Evolutionary conservation across 2,888 invertebrate species (phyloP).

Genomic region (Crepidodera aurea): DNA sequence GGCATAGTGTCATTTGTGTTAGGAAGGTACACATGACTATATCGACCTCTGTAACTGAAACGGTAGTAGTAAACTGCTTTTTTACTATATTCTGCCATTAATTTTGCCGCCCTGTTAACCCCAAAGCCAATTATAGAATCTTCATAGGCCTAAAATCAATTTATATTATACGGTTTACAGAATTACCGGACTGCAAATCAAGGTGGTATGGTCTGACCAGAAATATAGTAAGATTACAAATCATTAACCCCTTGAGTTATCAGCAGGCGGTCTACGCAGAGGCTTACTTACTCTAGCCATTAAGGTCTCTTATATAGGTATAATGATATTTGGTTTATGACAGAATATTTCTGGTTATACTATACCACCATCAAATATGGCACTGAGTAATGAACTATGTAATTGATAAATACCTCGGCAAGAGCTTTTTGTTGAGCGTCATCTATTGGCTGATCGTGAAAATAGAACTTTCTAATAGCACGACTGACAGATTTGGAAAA

Average conservation of each 20-base stretch:
- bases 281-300: too few species aligned
- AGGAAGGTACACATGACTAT: conserved; percentile 66
- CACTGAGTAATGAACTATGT: too few species aligned
- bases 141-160: background rate
- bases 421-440: conserved; percentile 57
- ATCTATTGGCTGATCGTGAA: conserved; percentile 60
- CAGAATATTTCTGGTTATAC: too few species aligned
- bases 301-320: too few species aligned
- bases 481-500: conserved; percentile 64
- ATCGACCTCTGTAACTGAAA: conserved; percentile 69
- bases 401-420: conserved; percentile 55
- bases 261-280: too few species aligned
- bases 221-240: too few species aligned
- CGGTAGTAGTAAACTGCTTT: conserved; percentile 68
- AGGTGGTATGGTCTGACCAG: too few species aligned
- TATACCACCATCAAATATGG: too few species aligned
- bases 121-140: conserved; percentile 42
- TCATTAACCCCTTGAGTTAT: too few species aligned
- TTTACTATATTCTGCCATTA: conserved; percentile 66
- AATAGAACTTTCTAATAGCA: conserved; percentile 64
- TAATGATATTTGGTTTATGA: too few species aligned
- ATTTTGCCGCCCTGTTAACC: conserved; percentile 68
- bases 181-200: too few species aligned
- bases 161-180: too few species aligned
- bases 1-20: conserved; percentile 59